Evolutionary conservation across 2,113 vertebrate genomes (phyloP).

Genomic region (Chamaetylas fuelleborni): DNA sequence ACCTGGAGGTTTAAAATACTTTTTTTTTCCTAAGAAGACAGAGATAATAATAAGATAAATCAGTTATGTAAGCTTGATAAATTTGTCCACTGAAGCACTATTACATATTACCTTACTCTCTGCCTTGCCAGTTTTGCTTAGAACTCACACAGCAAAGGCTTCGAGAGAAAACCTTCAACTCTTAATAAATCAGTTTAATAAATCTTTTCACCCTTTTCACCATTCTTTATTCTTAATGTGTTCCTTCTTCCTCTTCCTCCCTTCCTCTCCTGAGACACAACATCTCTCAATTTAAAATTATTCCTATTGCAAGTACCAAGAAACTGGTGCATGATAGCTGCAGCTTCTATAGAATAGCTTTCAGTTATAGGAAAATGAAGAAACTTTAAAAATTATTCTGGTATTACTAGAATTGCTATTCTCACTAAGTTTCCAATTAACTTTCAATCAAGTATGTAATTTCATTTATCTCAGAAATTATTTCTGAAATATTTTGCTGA

Average conservation of each 20-base stretch:
- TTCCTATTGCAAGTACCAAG: background rate
- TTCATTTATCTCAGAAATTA: background rate
- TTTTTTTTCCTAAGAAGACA: background rate
- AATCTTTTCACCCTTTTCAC: background rate
- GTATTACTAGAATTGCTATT: background rate
- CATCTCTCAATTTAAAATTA: background rate
- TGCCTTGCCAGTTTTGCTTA: background rate
- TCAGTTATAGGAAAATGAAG: background rate
- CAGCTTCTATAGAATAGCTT: background rate
- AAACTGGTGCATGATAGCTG: background rate
- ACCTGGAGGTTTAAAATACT: background rate
- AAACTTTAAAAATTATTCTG: background rate
- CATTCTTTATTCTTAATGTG: background rate
- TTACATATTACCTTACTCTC: background rate
- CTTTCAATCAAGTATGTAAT: background rate
- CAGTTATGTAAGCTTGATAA: background rate
- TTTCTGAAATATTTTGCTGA: background rate
- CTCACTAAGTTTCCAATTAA: background rate
- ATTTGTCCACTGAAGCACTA: background rate
- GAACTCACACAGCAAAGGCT: background rate
- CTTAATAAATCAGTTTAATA: background rate
- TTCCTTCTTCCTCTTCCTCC: background rate
- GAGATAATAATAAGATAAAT: background rate
- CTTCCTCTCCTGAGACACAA: background rate
- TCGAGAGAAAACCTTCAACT: background rate